phyloP scores from a whole-genome alignment of 2,888 invertebrate species.

The Drosophila acutilabella region DNA sequence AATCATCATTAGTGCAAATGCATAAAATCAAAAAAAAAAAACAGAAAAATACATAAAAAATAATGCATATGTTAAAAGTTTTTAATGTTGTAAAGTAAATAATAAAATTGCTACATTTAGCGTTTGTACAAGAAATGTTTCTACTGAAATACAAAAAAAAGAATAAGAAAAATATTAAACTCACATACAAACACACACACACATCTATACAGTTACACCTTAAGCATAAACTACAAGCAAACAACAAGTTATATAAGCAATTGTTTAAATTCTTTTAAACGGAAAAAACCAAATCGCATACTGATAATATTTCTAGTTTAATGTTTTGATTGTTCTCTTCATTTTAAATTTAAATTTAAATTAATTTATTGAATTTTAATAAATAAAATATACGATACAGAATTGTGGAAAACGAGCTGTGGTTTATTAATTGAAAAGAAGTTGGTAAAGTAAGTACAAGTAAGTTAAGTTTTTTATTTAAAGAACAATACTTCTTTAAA shows the following conservation, averaged over 20 bases:
- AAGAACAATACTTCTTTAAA: too few relatives aligned
- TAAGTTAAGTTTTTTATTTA: too few relatives aligned
- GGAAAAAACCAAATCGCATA: slow-evolving; percentile 56
- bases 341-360: slow-evolving; percentile 75
- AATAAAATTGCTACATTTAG: slow-evolving; percentile 48
- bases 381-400: slow-evolving; percentile 57
- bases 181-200: slow-evolving; percentile 37
- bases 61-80: slow-evolving; percentile 63
- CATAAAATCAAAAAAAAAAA: slow-evolving; percentile 56
- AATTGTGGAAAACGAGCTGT: slow-evolving; percentile 8
- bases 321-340: slow-evolving; percentile 76
- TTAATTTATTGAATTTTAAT: slow-evolving; percentile 77
- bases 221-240: slow-evolving; percentile 44
- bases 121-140: slow-evolving; percentile 70
- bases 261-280: slow-evolving; percentile 75
- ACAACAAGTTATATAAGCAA: slow-evolving; percentile 67
- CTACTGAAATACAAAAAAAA: slow-evolving; percentile 44
- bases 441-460: too few relatives aligned
- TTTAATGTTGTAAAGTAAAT: slow-evolving; percentile 71
- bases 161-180: slow-evolving; percentile 4
- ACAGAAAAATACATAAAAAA: slow-evolving; percentile 25
- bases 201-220: slow-evolving; percentile 14
- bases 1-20: slow-evolving; percentile 58
- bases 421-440: neutral
- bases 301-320: slow-evolving; percentile 73